These are phyloP conservation scores for Phrixothrix hirtus DNA, from an alignment of 2,888 invertebrate genomes.

Conservation along the genomic window DNA sequence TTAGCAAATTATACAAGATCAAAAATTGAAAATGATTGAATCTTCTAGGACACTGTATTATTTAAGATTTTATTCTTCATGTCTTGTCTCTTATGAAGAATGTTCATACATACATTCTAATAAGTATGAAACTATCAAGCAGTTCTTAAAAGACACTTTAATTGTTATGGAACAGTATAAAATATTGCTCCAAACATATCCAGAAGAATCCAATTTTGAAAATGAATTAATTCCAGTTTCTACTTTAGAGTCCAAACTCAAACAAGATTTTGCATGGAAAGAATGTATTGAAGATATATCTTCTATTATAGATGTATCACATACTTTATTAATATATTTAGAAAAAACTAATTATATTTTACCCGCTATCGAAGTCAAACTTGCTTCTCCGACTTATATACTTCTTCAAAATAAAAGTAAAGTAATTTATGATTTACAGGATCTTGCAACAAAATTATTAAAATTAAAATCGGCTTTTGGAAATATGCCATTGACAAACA, in stretches of 20 bases:
- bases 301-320: conserved; percentile 27
- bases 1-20: conserved; percentile 66
- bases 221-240: conserved; percentile 43
- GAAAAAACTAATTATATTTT: conserved; percentile 38
- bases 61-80: conserved; percentile 59
- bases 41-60: conserved; percentile 63
- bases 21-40: conserved; percentile 66
- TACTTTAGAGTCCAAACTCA: conserved; percentile 30
- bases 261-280: conserved; percentile 38
- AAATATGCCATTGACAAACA: conserved; percentile 36
- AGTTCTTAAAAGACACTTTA: conserved; percentile 59
- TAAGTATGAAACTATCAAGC: conserved; percentile 53
- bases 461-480: conserved; percentile 38
- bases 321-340: conserved; percentile 38
- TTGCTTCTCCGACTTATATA: conserved; percentile 40
- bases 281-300: conserved; percentile 37
- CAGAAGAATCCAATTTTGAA: conserved; percentile 50
- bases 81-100: conserved; percentile 46
- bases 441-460: conserved; percentile 26
- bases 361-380: conserved; percentile 39
- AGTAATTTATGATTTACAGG: conserved; percentile 35
- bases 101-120: conserved; percentile 23
- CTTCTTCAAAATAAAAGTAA: conserved; percentile 46
- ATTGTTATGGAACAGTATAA: conserved; percentile 70
- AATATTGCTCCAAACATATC: conserved; percentile 67